These are phyloP conservation scores for Acanthurus tractus DNA, from an alignment of 2,797 vertebrate species.

Conservation along the genomic window DNA sequence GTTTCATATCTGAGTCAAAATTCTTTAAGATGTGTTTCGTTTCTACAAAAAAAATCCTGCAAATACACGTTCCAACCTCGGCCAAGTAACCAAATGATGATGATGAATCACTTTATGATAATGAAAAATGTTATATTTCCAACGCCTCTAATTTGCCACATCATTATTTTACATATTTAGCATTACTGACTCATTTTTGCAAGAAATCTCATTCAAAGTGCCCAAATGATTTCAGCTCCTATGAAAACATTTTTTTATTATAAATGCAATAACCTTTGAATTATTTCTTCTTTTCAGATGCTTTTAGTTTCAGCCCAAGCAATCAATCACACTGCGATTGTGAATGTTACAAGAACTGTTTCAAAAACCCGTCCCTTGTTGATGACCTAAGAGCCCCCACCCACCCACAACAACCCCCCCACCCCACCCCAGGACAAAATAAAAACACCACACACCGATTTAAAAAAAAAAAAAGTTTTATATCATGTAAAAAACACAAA, in stretches of 20 bases:
- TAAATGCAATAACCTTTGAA: too few relatives aligned
- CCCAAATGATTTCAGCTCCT: too few relatives aligned
- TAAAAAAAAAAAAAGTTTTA: background rate
- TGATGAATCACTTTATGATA: constrained; percentile 17
- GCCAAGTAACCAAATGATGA: background rate
- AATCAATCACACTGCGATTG: too few relatives aligned
- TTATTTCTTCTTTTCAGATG: too few relatives aligned
- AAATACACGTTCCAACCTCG: background rate
- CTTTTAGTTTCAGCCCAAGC: too few relatives aligned
- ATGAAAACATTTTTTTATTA: too few relatives aligned
- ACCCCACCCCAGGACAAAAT: too few relatives aligned
- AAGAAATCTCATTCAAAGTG: too few relatives aligned
- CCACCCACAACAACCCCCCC: background rate
- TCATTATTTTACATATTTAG: constrained; percentile 39
- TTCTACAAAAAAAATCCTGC: background rate
- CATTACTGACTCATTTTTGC: background rate
- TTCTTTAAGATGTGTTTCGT: background rate
- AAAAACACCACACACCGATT: background rate
- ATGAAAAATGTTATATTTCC: constrained; percentile 25
- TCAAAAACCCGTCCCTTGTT: too few relatives aligned
- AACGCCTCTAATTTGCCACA: constrained; percentile 2
- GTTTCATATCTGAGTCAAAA: background rate
- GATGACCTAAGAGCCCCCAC: too few relatives aligned
- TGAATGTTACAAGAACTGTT: too few relatives aligned
- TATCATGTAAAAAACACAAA: too few relatives aligned